These are phyloP conservation scores for Homarus gammarus DNA, from an alignment of 2,888 invertebrate species.

Conservation along the genomic window DNA sequence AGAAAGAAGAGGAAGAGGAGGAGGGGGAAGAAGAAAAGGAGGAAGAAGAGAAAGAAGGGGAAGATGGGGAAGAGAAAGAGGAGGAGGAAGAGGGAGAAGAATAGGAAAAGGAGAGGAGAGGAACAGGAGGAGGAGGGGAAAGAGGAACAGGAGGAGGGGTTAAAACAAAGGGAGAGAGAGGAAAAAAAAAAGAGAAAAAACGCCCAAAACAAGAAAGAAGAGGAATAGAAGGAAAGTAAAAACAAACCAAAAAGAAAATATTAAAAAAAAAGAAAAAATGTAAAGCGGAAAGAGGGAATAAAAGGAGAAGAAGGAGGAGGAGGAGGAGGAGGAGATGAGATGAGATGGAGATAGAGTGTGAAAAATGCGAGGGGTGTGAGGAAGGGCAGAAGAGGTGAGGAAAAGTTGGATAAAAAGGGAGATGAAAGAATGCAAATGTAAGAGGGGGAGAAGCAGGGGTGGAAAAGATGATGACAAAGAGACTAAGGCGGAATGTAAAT, in stretches of 20 bases:
- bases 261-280: no score
- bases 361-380: no score
- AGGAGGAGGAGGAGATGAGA: not conserved
- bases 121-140: slow-evolving; percentile 7
- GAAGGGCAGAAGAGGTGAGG: no score
- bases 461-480: not conserved
- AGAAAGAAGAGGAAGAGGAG: not conserved
- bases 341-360: not conserved
- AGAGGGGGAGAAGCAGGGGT: not conserved
- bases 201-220: not conserved
- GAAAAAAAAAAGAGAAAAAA: not conserved
- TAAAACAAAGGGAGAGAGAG: not conserved
- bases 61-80: not conserved
- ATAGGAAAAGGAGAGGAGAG: not conserved
- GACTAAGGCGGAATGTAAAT: not conserved
- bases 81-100: not conserved
- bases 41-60: not conserved
- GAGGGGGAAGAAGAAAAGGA: not conserved
- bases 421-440: not conserved
- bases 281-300: no score
- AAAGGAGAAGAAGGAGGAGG: not conserved
- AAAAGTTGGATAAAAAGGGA: no score
- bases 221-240: no score
- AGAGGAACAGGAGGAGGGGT: slow-evolving; percentile 11
- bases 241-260: no score